Base-by-base conservation (phyloP, 1,140 invertebrate species). In the Gryon sp. region DNA sequence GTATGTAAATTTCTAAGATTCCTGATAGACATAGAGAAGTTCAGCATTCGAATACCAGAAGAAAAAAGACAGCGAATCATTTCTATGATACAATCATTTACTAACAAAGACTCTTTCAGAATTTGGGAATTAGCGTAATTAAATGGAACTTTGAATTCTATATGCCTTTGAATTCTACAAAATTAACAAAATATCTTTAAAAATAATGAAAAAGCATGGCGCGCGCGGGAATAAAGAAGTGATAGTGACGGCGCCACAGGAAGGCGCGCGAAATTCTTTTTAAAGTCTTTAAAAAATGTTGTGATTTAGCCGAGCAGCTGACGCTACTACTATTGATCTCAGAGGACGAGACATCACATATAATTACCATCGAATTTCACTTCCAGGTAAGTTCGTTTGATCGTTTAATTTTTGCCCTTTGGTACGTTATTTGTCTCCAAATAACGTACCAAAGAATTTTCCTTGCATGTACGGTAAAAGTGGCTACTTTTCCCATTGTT, bases 1-100 rank as follows among this genome's bases (percentile, higher is more conserved):
- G 15, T 36, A 14, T 38, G 40, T 1, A 62, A 46, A 36, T 72
- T 72, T 46, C 14, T 72, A 8, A 46, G 57, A 5, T 62, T 72
- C 7, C 1, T 55, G 2, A 41, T 72, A 5, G 30, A 72, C 24
- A 38, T 41, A 1, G 11, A 22, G 5, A 19, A 9, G 0, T 45
- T 62, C 24, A 32, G 24, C 20, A 46, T 62, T 11, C 1, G 30
- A 2, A 20, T 72, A 22, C 48, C 48, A 6, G 28, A 46, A 5
- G 40, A 55, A 2, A 72, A 72, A 34, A 7, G 22, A 8, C n/a
- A 24, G 1, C 9, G 12, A 11, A 57, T 55, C 3, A 22, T 46
- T 18, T 18, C 40, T 2, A 19, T 41, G 4, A 0, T 32, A 6
- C n/a, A 26, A 6, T 22, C 8, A 7, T 50, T 50, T 48, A 16